Evolutionary conservation across 2,113 vertebrate genomes (phyloP).

Genomic region (Capricornis sumatraensis): DNA sequence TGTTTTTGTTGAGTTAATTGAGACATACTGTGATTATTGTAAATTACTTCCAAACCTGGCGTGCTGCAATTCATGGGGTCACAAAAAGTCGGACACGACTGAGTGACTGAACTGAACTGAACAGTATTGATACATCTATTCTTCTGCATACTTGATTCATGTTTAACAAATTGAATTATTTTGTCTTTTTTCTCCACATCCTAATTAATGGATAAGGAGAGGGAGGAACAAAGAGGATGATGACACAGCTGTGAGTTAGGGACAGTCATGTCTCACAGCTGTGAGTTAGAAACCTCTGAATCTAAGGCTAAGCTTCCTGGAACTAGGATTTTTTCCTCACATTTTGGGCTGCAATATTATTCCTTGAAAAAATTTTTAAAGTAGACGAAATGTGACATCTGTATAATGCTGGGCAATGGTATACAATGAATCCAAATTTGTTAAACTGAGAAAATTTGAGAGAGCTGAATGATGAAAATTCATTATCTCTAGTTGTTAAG

Average conservation of each 20-base stretch:
- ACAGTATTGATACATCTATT: background rate
- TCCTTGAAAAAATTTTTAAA: background rate
- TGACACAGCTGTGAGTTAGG: background rate
- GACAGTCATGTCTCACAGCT: background rate
- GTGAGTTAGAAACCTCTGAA: background rate
- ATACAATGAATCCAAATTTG: background rate
- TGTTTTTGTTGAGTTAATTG: background rate
- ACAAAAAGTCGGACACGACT: no score
- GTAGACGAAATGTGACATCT: background rate
- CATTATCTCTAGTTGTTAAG: background rate
- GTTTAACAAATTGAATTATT: background rate
- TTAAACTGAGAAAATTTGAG: background rate
- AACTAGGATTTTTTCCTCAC: background rate
- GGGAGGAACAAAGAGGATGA: background rate
- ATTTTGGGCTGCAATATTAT: background rate
- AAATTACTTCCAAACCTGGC: background rate
- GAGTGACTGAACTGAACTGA: no score
- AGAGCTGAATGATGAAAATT: background rate
- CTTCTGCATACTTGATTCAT: background rate
- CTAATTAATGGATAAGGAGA: background rate
- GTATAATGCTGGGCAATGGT: background rate
- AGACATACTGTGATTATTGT: background rate
- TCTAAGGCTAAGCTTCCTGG: background rate
- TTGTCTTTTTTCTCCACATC: background rate
- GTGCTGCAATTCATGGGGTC: no score